Evolutionary conservation across 2,113 vertebrate genomes (phyloP).

Genomic region (Athene noctua): DNA sequence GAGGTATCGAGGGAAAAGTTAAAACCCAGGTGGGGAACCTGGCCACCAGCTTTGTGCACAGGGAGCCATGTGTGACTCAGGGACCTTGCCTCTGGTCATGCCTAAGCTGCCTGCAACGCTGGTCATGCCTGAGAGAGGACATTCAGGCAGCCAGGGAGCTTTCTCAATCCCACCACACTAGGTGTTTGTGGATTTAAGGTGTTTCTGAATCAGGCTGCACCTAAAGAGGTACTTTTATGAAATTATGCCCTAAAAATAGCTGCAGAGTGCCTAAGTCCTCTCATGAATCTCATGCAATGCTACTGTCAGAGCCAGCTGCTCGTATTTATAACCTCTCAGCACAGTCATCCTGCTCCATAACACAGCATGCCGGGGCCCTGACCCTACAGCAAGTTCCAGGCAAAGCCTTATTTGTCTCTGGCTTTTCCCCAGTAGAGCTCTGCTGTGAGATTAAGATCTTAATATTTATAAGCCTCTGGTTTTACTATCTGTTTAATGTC

Average conservation of each 20-base stretch:
- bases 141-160: neutral
- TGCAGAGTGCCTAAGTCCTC: neutral
- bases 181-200: neutral
- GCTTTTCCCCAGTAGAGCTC: conserved; percentile 4
- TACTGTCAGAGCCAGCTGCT: neutral
- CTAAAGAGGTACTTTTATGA: neutral
- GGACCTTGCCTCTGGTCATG: accelerated
- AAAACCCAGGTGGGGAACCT: neutral
- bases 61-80: neutral
- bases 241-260: neutral
- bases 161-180: neutral
- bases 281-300: neutral
- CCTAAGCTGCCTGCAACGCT: neutral
- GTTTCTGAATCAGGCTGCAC: neutral
- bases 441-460: conserved; percentile 23
- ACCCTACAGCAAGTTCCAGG: neutral
- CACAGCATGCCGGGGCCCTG: accelerated
- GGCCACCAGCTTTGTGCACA: neutral
- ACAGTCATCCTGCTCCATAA: neutral
- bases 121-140: neutral
- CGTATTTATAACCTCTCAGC: neutral
- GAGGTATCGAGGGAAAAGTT: neutral
- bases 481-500: conserved; percentile 16
- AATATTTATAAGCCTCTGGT: conserved; percentile 30
- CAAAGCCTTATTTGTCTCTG: conserved; percentile 3